Evolutionary conservation across 2,113 vertebrate species (phyloP), one percentile per base, ranked within the genome.

Genomic region (Tachysurus vachellii): DNA sequence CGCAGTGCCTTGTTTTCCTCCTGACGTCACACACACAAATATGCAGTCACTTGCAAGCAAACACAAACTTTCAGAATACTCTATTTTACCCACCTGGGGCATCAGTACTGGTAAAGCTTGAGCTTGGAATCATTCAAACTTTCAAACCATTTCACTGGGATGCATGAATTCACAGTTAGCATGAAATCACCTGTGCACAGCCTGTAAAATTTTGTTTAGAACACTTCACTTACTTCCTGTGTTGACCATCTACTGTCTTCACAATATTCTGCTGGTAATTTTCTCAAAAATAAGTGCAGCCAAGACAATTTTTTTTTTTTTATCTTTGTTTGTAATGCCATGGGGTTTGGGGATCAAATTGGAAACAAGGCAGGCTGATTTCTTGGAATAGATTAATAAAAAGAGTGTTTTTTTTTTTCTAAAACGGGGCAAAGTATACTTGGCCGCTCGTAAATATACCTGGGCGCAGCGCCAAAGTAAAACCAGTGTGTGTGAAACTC

Each of bases 1-100:
- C 96, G 97, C 92, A 99, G 91, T 86, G 95, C 17, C 86, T 92
- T 93, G 83, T 95, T 89, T 88, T 99, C 97, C 14, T 96, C 96
- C 98, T 99, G 83, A 17, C 10, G 31, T 50, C 6, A 88, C 5
- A 66, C 42, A 61, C 21, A 70, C 77, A 84, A 53, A 71, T 50
- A 50, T 21, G 36, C 17, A 54, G 26, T 23, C 57, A 76, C 83
- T 28, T 28, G 26, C 19, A 31, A 5, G 21, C 23, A 54, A 83
- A 82, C 19, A 42, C 7, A 80, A 80, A 19, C 28, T 0, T 57
- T 61, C n/a, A 80, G 61, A 81, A 61, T 44, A 26, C 8, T 79
- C 53, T 8, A 16, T 2, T 77, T 42, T 54, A 31, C 26, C 5
- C 21, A 56, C 53, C 6, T 56, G n/a, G 8, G 6, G n/a, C 1